Evolutionary conservation across 2,113 vertebrate genomes (phyloP).

Genomic region (Nerophis ophidion): DNA sequence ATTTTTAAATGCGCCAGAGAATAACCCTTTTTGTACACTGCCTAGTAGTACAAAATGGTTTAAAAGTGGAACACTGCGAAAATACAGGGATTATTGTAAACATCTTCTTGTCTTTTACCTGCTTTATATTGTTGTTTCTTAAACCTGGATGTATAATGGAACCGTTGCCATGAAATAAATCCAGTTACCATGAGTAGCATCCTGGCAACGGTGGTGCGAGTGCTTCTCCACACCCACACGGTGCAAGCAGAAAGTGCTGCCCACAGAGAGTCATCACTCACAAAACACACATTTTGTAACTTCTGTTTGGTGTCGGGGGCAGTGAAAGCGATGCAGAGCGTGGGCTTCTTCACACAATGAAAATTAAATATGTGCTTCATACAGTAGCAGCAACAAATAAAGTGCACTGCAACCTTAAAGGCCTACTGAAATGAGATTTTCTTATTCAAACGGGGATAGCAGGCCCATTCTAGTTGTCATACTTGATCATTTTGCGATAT

Average conservation of each 20-base stretch:
- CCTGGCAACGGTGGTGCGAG: conserved; percentile 48
- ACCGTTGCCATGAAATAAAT: conserved; percentile 33
- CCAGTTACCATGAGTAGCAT: conserved; percentile 35
- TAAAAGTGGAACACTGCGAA: conserved; percentile 13
- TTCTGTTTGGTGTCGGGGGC: background rate
- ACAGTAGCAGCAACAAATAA: too few species aligned
- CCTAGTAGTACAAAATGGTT: too few species aligned
- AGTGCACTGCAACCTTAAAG: too few species aligned
- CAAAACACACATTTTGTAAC: conserved; percentile 23
- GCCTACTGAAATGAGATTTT: too few species aligned
- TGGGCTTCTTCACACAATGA: too few species aligned
- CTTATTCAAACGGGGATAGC: too few species aligned
- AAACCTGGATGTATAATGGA: conserved; percentile 7
- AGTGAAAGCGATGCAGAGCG: background rate
- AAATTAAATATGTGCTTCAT: too few species aligned
- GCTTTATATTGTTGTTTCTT: background rate
- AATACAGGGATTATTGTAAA: conserved; percentile 28
- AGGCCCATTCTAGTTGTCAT: too few species aligned
- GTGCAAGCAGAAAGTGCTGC: conserved; percentile 23
- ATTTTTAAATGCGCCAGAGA: too few species aligned
- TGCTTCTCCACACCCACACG: conserved; percentile 48
- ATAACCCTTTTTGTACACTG: too few species aligned
- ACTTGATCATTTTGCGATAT: too few species aligned
- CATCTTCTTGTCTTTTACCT: conserved; percentile 15
- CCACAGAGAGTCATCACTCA: conserved; percentile 23